Evolutionary conservation across 1,140 invertebrate genomes (phyloP).

Genomic region (Aleiodes sp.): DNA sequence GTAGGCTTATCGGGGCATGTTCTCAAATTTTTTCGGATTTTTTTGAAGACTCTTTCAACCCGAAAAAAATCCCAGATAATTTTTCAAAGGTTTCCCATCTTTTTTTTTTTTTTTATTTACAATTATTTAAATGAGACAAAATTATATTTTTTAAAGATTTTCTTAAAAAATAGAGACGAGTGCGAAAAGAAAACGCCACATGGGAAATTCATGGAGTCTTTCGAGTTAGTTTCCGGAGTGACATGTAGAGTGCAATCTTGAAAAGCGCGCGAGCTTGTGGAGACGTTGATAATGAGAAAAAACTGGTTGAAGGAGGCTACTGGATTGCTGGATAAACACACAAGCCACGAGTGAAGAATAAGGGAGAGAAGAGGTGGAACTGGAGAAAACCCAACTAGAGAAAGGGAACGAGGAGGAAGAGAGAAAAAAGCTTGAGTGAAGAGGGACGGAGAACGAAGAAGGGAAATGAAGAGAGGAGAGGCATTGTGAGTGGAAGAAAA

Average conservation of each 20-base stretch:
- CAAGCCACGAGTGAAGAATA: slow-evolving; percentile 19
- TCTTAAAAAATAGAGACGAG: neutral
- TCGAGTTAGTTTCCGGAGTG: neutral
- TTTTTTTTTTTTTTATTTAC: too few relatives aligned
- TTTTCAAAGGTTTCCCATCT: too few relatives aligned
- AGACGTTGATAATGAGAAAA: slow-evolving; percentile 37
- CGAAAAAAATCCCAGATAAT: too few relatives aligned
- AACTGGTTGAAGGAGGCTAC: slow-evolving; percentile 27
- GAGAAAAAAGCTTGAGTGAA: slow-evolving; percentile 27
- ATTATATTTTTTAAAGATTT: neutral
- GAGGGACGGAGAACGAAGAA: slow-evolving; percentile 12
- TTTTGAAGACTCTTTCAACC: too few relatives aligned
- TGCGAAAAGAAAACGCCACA: slow-evolving; percentile 18
- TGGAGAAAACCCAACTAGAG: neutral
- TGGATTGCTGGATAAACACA: slow-evolving; percentile 35
- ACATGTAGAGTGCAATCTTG: slow-evolving; percentile 17
- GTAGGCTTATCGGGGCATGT: too few relatives aligned
- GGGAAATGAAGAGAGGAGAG: slow-evolving; percentile 9
- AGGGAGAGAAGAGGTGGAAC: slow-evolving; percentile 19
- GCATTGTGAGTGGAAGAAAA: slow-evolving; percentile 32
- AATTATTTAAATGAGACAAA: neutral
- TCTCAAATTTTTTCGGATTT: neutral
- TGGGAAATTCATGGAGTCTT: slow-evolving; percentile 30
- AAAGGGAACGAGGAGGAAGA: neutral
- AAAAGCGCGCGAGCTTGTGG: slow-evolving; percentile 20